Evolutionary conservation across 2,113 vertebrate genomes (phyloP).

Genomic region (Neotoma lepida): DNA sequence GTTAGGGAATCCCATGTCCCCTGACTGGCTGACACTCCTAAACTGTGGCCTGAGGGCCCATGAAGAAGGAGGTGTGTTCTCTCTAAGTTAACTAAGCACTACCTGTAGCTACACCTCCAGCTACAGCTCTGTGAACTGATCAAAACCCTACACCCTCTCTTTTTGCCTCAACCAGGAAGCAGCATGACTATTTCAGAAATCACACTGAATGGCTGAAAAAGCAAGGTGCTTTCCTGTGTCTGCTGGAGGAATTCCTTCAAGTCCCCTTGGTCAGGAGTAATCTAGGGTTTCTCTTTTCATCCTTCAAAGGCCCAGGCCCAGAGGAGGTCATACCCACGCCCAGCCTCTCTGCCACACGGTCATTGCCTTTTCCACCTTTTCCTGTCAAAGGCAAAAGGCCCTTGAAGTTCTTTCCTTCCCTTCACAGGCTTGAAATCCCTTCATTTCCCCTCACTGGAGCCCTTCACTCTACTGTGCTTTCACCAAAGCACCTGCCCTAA

Average conservation of each 20-base stretch:
- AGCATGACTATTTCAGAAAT: slow-evolving; percentile 23
- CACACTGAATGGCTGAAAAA: background rate
- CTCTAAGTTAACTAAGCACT: background rate
- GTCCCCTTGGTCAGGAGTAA: background rate
- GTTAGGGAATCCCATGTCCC: background rate
- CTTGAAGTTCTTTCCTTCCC: background rate
- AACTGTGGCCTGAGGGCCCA: background rate
- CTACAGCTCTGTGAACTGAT: background rate
- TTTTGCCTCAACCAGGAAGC: background rate
- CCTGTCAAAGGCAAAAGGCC: background rate
- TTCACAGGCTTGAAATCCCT: background rate
- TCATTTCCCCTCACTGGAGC: background rate
- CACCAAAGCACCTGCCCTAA: background rate
- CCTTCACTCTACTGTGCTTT: background rate
- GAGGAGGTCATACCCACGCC: background rate
- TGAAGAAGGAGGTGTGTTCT: background rate
- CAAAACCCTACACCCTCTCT: background rate
- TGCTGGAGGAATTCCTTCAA: background rate
- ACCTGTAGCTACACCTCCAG: background rate
- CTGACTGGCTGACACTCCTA: background rate
- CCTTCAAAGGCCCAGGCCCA: background rate
- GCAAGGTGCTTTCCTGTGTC: background rate
- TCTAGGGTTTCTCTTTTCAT: background rate
- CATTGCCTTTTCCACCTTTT: background rate
- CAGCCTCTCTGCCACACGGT: background rate